These are phyloP conservation scores for Lomographa bimaculata DNA, from an alignment of 2,888 invertebrate genomes.

Conservation along the genomic window DNA sequence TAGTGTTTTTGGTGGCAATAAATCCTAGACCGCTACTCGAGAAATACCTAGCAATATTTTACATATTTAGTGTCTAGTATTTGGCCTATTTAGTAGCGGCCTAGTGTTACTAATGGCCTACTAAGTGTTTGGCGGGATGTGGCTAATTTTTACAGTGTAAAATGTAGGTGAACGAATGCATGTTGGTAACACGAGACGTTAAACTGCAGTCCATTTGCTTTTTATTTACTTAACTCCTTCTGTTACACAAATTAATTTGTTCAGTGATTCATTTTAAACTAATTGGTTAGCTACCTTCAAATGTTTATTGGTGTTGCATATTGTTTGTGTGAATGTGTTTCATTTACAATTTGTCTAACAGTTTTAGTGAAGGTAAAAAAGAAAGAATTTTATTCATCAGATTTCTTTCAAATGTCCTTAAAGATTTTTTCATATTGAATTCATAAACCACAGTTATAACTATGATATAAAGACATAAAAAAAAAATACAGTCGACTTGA, in stretches of 20 bases:
- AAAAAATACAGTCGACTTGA: too few species aligned
- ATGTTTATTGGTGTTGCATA: not conserved
- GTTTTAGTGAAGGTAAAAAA: too few species aligned
- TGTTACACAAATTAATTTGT: slow-evolving; percentile 31
- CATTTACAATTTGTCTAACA: too few species aligned
- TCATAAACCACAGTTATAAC: too few species aligned
- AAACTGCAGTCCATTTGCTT: slow-evolving; percentile 37
- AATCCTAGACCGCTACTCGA: too few species aligned
- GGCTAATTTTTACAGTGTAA: slow-evolving; percentile 39
- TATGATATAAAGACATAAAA: too few species aligned
- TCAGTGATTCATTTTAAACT: slow-evolving; percentile 17
- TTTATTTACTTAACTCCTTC: slow-evolving; percentile 41
- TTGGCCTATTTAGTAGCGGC: slow-evolving; percentile 6
- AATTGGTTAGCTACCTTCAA: slow-evolving; percentile 31
- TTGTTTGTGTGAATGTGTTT: too few species aligned
- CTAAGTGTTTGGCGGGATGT: slow-evolving; percentile 27
- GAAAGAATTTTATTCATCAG: too few species aligned
- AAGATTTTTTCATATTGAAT: too few species aligned
- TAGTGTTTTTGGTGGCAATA: not conserved
- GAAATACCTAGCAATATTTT: not conserved
- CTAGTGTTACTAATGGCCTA: slow-evolving; percentile 20
- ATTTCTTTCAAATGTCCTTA: too few species aligned
- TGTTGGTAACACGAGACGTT: slow-evolving; percentile 40
- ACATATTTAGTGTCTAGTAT: slow-evolving; percentile 4
- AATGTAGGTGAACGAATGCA: slow-evolving; percentile 34